Conservation (phyloP, 2,113 vertebrate species). For the Rhombomys opimus region DNA sequence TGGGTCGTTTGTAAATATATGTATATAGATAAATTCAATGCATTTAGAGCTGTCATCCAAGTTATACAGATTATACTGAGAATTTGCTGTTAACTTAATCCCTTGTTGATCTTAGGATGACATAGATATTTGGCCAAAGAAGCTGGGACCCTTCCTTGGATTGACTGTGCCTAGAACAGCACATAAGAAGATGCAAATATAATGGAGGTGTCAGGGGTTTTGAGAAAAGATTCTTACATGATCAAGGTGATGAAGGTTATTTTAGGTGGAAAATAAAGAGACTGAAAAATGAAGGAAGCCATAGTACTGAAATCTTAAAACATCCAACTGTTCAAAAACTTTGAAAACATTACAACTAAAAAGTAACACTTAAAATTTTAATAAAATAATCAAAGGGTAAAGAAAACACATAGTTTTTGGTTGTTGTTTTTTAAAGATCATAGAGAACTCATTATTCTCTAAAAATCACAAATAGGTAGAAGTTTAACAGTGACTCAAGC, state of each 20-base stretch:
- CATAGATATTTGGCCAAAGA: not conserved
- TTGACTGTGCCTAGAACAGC: not conserved
- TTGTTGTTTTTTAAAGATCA: not conserved
- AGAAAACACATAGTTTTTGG: slow-evolving; percentile 23
- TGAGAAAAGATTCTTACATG: not conserved
- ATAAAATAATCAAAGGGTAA: slow-evolving; percentile 29
- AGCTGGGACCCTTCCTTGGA: not conserved
- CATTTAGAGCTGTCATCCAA: not conserved
- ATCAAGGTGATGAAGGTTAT: not conserved
- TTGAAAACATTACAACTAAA: not conserved
- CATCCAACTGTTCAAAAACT: not conserved
- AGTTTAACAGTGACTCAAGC: not conserved
- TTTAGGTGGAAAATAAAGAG: slow-evolving; percentile 44
- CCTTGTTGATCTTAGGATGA: not conserved
- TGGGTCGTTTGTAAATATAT: not conserved
- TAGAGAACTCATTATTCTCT: not conserved
- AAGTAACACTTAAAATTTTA: slow-evolving; percentile 24
- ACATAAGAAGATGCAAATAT: not conserved
- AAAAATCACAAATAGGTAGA: slow-evolving; percentile 3
- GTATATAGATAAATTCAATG: not conserved
- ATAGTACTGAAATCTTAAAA: not conserved
- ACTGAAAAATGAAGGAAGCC: not conserved
- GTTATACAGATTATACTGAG: not conserved
- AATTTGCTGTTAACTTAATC: not conserved
- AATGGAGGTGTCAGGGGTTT: not conserved